Evolutionary conservation across 2,888 invertebrate species (phyloP).

Genomic region (Cotesia congregata): DNA sequence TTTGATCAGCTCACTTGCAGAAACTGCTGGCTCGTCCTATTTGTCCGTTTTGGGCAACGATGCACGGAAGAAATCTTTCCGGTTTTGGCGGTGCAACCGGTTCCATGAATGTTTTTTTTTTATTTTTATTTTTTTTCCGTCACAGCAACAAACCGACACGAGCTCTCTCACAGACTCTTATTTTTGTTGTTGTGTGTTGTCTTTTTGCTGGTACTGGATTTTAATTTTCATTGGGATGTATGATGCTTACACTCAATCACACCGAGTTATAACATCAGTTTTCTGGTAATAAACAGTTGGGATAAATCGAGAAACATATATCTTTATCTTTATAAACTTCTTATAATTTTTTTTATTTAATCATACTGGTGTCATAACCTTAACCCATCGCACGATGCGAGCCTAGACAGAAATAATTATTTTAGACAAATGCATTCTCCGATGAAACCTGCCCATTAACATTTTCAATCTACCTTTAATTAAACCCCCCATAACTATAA

Average conservation of each 20-base stretch:
- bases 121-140: slow-evolving; percentile 14
- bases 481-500: slow-evolving; percentile 4
- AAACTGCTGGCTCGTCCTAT: slow-evolving; percentile 63
- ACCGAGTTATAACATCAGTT: slow-evolving; percentile 21
- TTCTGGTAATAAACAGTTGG: slow-evolving; percentile 4
- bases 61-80: slow-evolving; percentile 66
- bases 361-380: not conserved
- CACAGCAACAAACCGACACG: slow-evolving; percentile 28
- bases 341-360: not conserved
- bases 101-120: slow-evolving; percentile 45
- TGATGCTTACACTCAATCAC: slow-evolving; percentile 21
- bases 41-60: slow-evolving; percentile 63
- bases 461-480: slow-evolving; percentile 23
- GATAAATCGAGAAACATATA: slow-evolving; percentile 4
- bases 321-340: not conserved
- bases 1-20: slow-evolving; percentile 47
- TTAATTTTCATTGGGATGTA: slow-evolving; percentile 37
- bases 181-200: slow-evolving; percentile 35
- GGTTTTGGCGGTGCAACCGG: slow-evolving; percentile 66
- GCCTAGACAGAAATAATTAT: not conserved
- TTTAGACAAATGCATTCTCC: not conserved
- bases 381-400: not conserved
- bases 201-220: slow-evolving; percentile 49
- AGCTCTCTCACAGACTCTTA: slow-evolving; percentile 19
- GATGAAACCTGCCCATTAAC: slow-evolving; percentile 16